Conservation (phyloP, 2,113 vertebrate genomes). For the Polypterus bichir region DNA sequence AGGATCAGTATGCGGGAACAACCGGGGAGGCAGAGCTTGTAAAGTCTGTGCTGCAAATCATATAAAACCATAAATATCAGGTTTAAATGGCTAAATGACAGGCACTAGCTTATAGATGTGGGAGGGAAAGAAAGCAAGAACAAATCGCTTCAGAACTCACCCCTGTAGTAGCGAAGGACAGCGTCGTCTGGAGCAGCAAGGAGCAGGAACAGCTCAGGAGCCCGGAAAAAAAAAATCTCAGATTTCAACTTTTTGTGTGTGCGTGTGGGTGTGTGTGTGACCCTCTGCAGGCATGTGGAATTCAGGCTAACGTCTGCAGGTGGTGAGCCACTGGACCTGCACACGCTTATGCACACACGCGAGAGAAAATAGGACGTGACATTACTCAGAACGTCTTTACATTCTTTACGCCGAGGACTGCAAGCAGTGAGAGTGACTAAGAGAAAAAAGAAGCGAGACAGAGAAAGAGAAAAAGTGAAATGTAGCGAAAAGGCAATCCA, state of each 20-base stretch:
- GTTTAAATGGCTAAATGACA: slow-evolving; percentile 9
- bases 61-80: background rate
- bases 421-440: slow-evolving; percentile 9
- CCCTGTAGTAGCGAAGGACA: slow-evolving; percentile 30
- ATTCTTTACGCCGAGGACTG: slow-evolving; percentile 1
- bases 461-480: slow-evolving; percentile 18
- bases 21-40: slow-evolving; percentile 2
- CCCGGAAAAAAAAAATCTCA: slow-evolving; percentile 18
- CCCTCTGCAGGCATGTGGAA: background rate
- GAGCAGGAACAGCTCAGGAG: slow-evolving; percentile 13
- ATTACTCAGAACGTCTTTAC: background rate
- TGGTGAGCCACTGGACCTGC: slow-evolving; percentile 11
- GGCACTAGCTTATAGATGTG: slow-evolving; percentile 14
- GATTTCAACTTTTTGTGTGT: slow-evolving; percentile 11
- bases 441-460: slow-evolving; percentile 24
- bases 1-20: background rate
- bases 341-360: slow-evolving; percentile 10
- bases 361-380: slow-evolving; percentile 5
- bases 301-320: slow-evolving; percentile 10
- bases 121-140: slow-evolving; percentile 20
- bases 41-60: background rate
- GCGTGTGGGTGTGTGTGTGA: background rate
- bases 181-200: slow-evolving; percentile 23
- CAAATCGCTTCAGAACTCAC: slow-evolving; percentile 49
- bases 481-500: slow-evolving; percentile 4